Conservation (phyloP, 2,888 invertebrate genomes). For the Chaitophorus viminalis region DNA sequence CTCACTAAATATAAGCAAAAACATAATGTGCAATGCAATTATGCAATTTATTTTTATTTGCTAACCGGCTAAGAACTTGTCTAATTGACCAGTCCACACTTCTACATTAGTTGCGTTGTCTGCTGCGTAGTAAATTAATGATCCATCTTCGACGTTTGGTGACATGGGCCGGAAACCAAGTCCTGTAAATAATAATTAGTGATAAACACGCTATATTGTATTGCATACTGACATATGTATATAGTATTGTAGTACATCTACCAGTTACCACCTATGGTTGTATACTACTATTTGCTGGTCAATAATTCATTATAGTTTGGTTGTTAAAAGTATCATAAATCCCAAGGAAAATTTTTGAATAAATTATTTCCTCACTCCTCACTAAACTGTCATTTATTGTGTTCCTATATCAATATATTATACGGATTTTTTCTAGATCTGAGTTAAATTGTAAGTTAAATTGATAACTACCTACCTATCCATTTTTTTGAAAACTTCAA, state of each 20-base stretch:
- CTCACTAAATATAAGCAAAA: background rate
- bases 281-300: background rate
- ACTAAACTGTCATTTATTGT: no score
- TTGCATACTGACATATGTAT: background rate
- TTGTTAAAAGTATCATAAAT: background rate
- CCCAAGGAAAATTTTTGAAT: background rate
- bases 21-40: background rate
- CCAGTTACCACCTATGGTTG: no score
- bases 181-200: constrained; percentile 68
- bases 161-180: constrained; percentile 75
- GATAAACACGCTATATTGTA: no score
- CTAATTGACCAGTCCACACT: constrained; percentile 71
- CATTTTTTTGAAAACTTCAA: no score
- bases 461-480: no score
- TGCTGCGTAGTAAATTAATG: constrained; percentile 73
- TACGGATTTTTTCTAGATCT: no score
- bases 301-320: background rate
- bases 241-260: no score
- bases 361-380: background rate
- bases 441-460: no score
- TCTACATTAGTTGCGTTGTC: constrained; percentile 70
- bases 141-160: constrained; percentile 70
- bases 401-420: no score
- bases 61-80: constrained; percentile 73
- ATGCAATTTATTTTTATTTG: constrained; percentile 63